Evolutionary conservation across 2,113 vertebrate genomes (phyloP), one percentile per base, ranked within the genome.

Genomic region (Pangasianodon hypophthalmus): DNA sequence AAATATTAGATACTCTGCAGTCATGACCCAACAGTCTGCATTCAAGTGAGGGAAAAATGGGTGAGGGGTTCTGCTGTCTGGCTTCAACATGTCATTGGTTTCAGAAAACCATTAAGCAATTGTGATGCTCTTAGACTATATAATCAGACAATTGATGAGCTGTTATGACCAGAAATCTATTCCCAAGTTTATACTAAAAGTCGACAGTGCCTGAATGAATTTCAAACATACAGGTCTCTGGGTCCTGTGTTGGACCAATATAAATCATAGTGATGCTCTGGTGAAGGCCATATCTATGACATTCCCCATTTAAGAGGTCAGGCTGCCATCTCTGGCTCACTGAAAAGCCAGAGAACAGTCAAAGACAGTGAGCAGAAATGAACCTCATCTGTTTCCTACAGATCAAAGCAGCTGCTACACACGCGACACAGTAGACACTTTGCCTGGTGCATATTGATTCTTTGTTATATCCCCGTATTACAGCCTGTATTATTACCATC

Each of bases 351-450:
- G 84, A 82, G 29, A 83, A 67, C 87, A 48, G 56, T 58, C 29
- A 21, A 44, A 54, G 41, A 86, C 19, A 54, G 13, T 46, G 37
- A 83, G 84, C 86, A 54, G 62, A 56, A 64, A 90, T 64, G 19
- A 84, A 88, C 13, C 24, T 24, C 46, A 14, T 90, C 60, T 32
- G 67, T 41, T 91, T 91, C 71, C 58, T 80, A 14, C 18, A 86
- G 73, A 90, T 89, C 62, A 87, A 92, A 92, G 50, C 29, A 58
- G 80, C 77, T 32, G 77, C 37, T 84, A 58, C 11, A 44, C 56
- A 79, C 56, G 71, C 32, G 85, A 56, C 48, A 52, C 37, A 32
- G 46, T 83, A 77, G 46, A 82, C 44, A 1, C 21, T 87, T 44
- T 54, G 82, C 85, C 48, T 37, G 46, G 44, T 46, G n/a, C 58